These are phyloP conservation scores for Dryobota labecula DNA, from an alignment of 2,888 invertebrate genomes.

Conservation along the genomic window DNA sequence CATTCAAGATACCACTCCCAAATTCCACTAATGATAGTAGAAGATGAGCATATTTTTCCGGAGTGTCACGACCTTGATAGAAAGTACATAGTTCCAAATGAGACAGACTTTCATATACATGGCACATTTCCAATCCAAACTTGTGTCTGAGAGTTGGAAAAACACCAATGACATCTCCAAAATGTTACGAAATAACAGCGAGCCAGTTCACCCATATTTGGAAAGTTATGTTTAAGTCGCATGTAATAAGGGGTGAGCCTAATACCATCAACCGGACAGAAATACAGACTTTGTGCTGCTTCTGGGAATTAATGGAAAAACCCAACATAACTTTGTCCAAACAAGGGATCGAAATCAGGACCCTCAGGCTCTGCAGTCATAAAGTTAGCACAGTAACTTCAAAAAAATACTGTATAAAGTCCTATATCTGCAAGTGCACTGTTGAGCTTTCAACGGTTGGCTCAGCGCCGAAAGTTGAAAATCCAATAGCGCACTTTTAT, in stretches of 20 bases:
- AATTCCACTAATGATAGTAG: slow-evolving; percentile 4
- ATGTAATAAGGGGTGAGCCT: background rate
- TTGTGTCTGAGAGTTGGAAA: background rate
- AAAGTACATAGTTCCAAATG: slow-evolving; percentile 36
- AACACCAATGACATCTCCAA: background rate
- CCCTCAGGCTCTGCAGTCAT: too few species aligned
- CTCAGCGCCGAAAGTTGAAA: background rate
- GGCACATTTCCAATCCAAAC: slow-evolving; percentile 30
- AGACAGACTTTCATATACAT: slow-evolving; percentile 26
- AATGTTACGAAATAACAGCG: slow-evolving; percentile 2
- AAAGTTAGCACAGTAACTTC: background rate
- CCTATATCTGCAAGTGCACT: background rate
- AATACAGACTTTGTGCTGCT: background rate
- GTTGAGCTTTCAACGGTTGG: background rate
- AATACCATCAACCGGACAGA: background rate
- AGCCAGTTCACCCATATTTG: background rate
- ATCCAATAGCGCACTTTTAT: background rate
- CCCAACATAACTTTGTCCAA: background rate
- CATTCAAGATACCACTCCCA: background rate
- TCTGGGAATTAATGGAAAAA: background rate
- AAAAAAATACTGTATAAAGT: background rate
- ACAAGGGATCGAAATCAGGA: background rate
- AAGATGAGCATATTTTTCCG: slow-evolving; percentile 21
- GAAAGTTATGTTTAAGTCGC: background rate
- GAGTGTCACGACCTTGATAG: slow-evolving; percentile 24